These are phyloP conservation scores for Priapulus caudatus DNA, from an alignment of 2,888 invertebrate species.

Conservation along the genomic window DNA sequence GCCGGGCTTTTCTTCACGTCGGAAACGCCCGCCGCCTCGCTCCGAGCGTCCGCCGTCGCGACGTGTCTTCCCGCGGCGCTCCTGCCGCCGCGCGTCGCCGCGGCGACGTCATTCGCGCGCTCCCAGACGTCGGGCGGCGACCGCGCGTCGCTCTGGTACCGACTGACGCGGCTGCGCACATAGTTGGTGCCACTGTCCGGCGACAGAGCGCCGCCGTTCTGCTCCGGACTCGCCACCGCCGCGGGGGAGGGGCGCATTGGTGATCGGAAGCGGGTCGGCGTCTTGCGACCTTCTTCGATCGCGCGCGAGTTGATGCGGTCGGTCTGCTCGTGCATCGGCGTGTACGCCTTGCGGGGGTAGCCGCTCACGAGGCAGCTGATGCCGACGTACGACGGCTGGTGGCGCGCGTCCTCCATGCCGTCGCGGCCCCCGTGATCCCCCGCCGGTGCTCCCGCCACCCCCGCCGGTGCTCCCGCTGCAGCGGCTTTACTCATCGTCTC, in stretches of 20 bases:
- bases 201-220: neutral
- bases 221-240: neutral
- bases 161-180: neutral
- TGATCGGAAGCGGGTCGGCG: neutral
- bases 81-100: too few relatives aligned
- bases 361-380: neutral
- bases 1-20: neutral
- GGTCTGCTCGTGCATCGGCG: neutral
- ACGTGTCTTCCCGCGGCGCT: neutral
- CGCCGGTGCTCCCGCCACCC: neutral
- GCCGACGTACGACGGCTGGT: neutral
- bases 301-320: neutral
- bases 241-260: neutral
- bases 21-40: neutral
- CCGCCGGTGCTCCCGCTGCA: neutral
- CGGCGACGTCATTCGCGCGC: too few relatives aligned
- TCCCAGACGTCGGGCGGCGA: too few relatives aligned
- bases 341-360: neutral
- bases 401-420: neutral
- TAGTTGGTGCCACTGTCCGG: neutral
- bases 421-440: neutral
- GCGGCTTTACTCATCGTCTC: neutral
- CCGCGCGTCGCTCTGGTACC: neutral
- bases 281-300: neutral
- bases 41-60: neutral